These are phyloP conservation scores for Notothenia coriiceps DNA, from an alignment of 2,113 vertebrate genomes.

Conservation along the genomic window DNA sequence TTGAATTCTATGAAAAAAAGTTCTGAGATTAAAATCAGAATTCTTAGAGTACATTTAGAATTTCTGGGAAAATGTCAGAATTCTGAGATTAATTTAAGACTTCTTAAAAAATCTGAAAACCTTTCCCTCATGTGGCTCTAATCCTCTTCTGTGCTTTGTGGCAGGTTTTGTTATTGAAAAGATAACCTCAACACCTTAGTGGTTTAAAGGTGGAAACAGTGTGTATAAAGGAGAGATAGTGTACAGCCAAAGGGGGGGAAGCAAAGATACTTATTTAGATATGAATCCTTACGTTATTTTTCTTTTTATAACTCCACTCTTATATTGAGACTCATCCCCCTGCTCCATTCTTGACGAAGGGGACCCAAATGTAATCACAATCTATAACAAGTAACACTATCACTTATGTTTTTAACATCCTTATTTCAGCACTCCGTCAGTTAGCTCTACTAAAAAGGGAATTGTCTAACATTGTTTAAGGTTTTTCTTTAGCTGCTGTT, in stretches of 20 bases:
- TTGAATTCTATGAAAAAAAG: too few species aligned
- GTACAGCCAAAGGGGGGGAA: conserved; percentile 26
- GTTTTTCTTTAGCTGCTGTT: conserved; percentile 11
- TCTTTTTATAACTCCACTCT: not conserved
- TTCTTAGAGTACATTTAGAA: too few species aligned
- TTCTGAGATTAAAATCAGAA: too few species aligned
- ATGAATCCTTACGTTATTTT: not conserved
- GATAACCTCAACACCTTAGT: too few species aligned
- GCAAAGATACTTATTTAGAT: not conserved
- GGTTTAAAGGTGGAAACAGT: not conserved
- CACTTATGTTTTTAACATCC: not conserved
- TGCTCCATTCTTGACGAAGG: conserved; percentile 16
- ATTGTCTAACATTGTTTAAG: not conserved
- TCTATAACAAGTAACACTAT: conserved; percentile 19
- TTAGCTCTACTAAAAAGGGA: not conserved
- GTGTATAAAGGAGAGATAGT: not conserved
- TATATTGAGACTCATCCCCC: conserved; percentile 42
- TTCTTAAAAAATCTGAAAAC: too few species aligned
- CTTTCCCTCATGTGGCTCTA: too few species aligned
- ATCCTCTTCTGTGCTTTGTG: not conserved
- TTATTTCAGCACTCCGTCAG: conserved; percentile 17
- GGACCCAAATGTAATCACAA: conserved; percentile 19
- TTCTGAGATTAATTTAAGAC: too few species aligned
- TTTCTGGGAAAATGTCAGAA: too few species aligned
- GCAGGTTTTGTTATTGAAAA: not conserved